These are phyloP conservation scores for Phthorimaea operculella DNA, from an alignment of 1,140 invertebrate genomes.

Conservation along the genomic window DNA sequence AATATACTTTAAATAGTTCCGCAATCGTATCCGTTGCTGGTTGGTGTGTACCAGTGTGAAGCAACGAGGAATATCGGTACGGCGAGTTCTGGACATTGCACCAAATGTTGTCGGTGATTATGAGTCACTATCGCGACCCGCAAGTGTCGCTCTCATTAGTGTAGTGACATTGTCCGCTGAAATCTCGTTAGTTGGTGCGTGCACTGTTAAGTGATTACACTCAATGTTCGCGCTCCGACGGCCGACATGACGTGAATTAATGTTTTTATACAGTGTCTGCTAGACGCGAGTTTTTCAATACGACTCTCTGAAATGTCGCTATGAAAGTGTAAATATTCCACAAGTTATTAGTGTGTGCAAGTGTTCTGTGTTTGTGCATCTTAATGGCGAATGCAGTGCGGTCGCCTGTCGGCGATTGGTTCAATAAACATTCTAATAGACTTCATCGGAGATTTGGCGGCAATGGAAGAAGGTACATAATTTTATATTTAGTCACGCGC, in stretches of 20 bases:
- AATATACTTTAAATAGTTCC: conserved; percentile 18
- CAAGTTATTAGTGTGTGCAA: conserved; percentile 27
- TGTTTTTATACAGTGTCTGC: conserved; percentile 40
- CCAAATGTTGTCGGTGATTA: conserved; percentile 42
- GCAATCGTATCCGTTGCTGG: conserved; percentile 15
- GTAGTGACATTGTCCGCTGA: conserved; percentile 58
- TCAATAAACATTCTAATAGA: conserved; percentile 49
- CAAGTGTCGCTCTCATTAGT: conserved; percentile 54
- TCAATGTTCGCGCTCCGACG: conserved; percentile 39
- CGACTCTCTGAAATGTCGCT: conserved; percentile 25
- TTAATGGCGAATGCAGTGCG: conserved; percentile 52
- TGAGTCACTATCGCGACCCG: conserved; percentile 49
- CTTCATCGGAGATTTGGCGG: conserved; percentile 44
- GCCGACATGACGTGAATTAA: conserved; percentile 36
- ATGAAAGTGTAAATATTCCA: conserved; percentile 35
- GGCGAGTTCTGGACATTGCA: conserved; percentile 29
- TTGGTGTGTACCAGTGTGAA: conserved; percentile 2
- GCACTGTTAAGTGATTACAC: conserved; percentile 63
- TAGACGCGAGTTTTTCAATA: conserved; percentile 31
- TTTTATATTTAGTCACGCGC: not conserved
- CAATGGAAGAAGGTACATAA: conserved; percentile 57
- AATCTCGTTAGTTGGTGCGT: conserved; percentile 62
- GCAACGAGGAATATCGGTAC: conserved; percentile 14
- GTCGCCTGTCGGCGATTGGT: conserved; percentile 53
- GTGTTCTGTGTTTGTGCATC: conserved; percentile 28